Evolutionary conservation across 92 coral and sea anemone genomes (phyloP).

Genomic region (Ricordea florida): DNA sequence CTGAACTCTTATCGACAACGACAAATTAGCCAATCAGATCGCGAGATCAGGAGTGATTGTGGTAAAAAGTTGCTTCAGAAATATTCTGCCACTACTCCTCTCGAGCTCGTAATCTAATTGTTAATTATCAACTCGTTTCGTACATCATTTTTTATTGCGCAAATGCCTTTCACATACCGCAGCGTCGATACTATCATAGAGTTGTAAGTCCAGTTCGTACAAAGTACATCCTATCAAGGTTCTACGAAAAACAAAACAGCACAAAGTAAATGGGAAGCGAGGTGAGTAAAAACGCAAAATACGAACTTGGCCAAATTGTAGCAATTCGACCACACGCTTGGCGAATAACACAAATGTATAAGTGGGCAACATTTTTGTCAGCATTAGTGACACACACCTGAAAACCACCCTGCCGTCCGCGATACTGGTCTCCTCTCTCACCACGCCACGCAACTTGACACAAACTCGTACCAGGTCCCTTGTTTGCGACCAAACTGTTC

Average conservation of each 20-base stretch:
- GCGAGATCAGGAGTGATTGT: too few species aligned
- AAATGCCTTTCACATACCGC: slow-evolving; percentile 44
- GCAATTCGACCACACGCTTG: too few species aligned
- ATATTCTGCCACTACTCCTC: too few species aligned
- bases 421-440: slow-evolving; percentile 48
- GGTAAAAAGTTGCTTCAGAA: too few species aligned
- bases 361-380: too few species aligned
- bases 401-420: slow-evolving; percentile 61
- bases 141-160: too few species aligned
- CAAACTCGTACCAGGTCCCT: slow-evolving; percentile 78
- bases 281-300: neutral
- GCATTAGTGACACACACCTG: slow-evolving; percentile 55
- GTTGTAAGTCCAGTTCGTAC: slow-evolving; percentile 81
- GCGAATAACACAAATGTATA: too few species aligned
- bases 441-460: slow-evolving; percentile 84
- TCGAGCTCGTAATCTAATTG: too few species aligned
- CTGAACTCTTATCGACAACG: too few species aligned
- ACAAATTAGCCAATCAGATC: too few species aligned
- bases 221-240: slow-evolving; percentile 62
- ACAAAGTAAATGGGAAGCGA: neutral
- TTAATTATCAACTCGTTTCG: too few species aligned
- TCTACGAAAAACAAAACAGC: slow-evolving; percentile 12
- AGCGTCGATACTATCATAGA: slow-evolving; percentile 61
- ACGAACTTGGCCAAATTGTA: neutral
- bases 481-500: slow-evolving; percentile 93